A percentile compares a stretch with the other conserved stretches of the same genome.
Conservation (phyloP, 2,888 invertebrate species). For the Petrolisthes cinctipes region DNA sequence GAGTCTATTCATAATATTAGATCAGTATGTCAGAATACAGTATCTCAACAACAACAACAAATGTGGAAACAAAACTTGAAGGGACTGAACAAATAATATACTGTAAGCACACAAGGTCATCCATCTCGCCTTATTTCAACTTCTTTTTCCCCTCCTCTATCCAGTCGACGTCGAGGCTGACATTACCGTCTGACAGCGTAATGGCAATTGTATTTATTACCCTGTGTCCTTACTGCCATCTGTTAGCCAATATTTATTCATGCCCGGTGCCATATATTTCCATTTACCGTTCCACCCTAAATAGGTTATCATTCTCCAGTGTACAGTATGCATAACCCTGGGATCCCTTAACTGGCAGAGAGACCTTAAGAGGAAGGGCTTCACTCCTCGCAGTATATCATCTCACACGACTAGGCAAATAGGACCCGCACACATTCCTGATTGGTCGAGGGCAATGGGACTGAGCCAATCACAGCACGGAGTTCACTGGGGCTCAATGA, state of each 20-base stretch:
- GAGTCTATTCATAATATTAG: neutral
- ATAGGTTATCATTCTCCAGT: slow-evolving; percentile 25
- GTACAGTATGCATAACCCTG: neutral
- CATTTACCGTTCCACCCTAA: slow-evolving; percentile 17
- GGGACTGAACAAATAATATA: neutral
- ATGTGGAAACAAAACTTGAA: neutral
- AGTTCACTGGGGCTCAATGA: neutral
- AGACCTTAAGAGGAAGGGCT: neutral
- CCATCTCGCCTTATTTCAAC: neutral
- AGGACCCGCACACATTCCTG: neutral
- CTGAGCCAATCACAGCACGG: slow-evolving; percentile 2
- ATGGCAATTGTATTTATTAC: slow-evolving; percentile 30
- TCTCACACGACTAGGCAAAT: neutral
- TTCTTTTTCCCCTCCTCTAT: slow-evolving; percentile 20
- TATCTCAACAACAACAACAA: neutral
- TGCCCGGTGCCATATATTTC: slow-evolving; percentile 8
- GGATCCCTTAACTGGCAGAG: neutral
- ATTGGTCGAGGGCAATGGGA: neutral
- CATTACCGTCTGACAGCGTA: slow-evolving; percentile 29
- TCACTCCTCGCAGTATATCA: neutral
- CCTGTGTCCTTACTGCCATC: slow-evolving; percentile 22
- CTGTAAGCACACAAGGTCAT: neutral
- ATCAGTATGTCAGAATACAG: neutral
- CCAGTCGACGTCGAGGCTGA: neutral
- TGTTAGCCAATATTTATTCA: slow-evolving; percentile 37